Base-by-base conservation (phyloP, 2,888 invertebrate genomes). In the Nowickia ferox region DNA sequence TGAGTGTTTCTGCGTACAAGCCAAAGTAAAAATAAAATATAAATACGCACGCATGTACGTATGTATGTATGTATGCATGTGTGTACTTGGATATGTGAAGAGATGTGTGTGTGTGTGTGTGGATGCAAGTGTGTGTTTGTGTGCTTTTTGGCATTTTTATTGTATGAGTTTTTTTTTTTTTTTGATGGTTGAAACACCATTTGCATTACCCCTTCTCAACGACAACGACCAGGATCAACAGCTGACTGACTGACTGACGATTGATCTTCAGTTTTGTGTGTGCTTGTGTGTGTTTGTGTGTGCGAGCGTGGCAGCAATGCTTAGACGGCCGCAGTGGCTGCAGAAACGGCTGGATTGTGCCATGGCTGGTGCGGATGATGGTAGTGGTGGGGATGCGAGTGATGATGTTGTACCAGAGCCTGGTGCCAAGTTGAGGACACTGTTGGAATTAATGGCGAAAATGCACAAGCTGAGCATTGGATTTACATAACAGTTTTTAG, bases 381-480 rank as follows among this genome's bases (percentile, higher is more conserved):
- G 86, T 91, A 91, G 87, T 91, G 91, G 87, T 92, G 92, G 87
- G 92, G 90, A 88, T 92, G 92, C 77, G 88, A 88, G 84, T 92
- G 92, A 84, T 92, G 92, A 88, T 92, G 92, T 88, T 93, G 93
- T 87, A 93, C 92, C 57, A 93, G 89, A 80, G 93, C 92, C 90
- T 93, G 93, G 89, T 93, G 93, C 93, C 93, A 93, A 88, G 92
- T 92, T 88, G 92, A 90, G 90, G 93, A 90, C 92, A 92, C 91
- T 91, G 92, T 92, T 91, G 91, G 89, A 88, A 93, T 92, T 92
- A 93, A 92, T 91, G 92, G 91, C 91, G 92, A 92, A 92, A 93
- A 92, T 89, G 92, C 92, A 91, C 91, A 91, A 89, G 90, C 92
- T 93, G 90, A 91, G 90, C 90, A 90, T 89, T 88, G 88, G 84